Base-by-base conservation (phyloP, 2,888 invertebrate species). In the Limnephilus rhombicus region DNA sequence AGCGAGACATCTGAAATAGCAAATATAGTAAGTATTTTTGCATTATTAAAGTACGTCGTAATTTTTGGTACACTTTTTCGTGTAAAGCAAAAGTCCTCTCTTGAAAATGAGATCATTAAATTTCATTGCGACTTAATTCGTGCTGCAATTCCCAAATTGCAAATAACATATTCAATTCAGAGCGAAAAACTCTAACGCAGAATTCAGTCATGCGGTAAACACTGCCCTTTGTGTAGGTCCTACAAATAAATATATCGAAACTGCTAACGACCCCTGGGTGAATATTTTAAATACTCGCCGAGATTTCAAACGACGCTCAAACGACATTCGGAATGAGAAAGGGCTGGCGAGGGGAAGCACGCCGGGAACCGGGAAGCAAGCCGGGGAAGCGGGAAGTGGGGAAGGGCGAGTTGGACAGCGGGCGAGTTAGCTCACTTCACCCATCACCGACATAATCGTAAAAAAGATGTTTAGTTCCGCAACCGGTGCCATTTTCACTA, bases 401-500 rank as follows among this genome's bases (percentile, higher is more conserved):
- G 49, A 89, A 85, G 87, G 41, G 18, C 87, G 81, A 49, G 91
- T 68, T 91, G 85, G 81, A 82, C 90, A 85, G 53, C 31, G 53
- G 53, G 53, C 53, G 49, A 68, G n/a, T 81, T 45, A 81, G 89
- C 85, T 89, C 91, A 90, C 89, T 91, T 92, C 82, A 92, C 92
- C 91, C 93, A 91, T 91, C 91, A 90, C 68, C 92, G 91, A 92
- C 93, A 93, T 93, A 93, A 93, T 90, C 94, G 93, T 94, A 94
- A 93, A 94, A 94, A 93, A 93, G 93, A 93, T 93, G 93, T 93
- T 94, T 93, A 93, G 94, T 93, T 93, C 90, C 93, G 91, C 92
- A 93, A 91, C 94, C 92, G 93, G 83, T 92, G 93, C 82, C 92
- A 89, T 87, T 92, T 90, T 45, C 81, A 82, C 91, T 90, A 49